Conservation (phyloP, 2,888 invertebrate genomes). For the Dendrolimus houi region DNA sequence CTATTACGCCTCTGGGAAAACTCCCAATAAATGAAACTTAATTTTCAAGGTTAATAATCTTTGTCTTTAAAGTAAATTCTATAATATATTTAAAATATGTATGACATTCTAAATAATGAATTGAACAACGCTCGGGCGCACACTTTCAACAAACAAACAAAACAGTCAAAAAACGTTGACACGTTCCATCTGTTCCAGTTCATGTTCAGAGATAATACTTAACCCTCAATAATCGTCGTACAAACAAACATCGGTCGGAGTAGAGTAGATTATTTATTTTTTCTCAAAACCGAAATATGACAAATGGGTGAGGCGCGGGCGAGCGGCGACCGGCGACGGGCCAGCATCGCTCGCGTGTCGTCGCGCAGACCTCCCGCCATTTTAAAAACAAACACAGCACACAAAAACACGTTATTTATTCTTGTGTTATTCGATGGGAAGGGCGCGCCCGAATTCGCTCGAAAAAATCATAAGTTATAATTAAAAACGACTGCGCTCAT, state of each 20-base stretch:
- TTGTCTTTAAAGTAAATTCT: too few species aligned
- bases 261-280: conserved; percentile 71
- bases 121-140: neutral
- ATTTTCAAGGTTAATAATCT: too few species aligned
- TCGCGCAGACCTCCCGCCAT: conserved; percentile 75
- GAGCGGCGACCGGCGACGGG: conserved; percentile 31
- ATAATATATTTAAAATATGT: neutral
- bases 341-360: conserved; percentile 68
- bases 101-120: neutral
- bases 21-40: too few species aligned
- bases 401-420: conserved; percentile 75
- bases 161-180: conserved; percentile 37
- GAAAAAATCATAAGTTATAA: conserved; percentile 73
- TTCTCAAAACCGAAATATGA: conserved; percentile 70
- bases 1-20: too few species aligned
- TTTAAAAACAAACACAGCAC: conserved; percentile 74
- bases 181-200: conserved; percentile 51
- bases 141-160: conserved; percentile 17
- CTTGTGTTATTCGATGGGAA: conserved; percentile 66
- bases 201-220: conserved; percentile 59
- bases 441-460: conserved; percentile 69
- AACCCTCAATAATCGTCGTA: conserved; percentile 62
- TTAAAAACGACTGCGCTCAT: conserved; percentile 57
- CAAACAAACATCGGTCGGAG: conserved; percentile 67
- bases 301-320: conserved; percentile 62